phyloP scores from a whole-genome alignment of 2,888 invertebrate genomes.

The Meteorus cinctellus region DNA sequence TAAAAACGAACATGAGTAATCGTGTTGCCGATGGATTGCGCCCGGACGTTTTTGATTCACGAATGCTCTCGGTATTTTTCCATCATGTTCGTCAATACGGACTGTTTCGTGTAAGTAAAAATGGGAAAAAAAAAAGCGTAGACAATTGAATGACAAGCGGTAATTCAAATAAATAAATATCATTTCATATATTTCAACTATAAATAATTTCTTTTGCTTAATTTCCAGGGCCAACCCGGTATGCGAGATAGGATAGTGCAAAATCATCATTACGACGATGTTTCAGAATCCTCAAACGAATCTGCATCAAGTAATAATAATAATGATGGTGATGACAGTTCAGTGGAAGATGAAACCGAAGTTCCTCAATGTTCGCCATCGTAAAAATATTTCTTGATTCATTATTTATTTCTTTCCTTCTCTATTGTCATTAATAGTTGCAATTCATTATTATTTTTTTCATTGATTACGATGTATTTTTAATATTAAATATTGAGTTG shows the following conservation, averaged over 20 bases:
- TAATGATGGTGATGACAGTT: conserved; percentile 40
- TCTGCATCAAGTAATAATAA: conserved; percentile 45
- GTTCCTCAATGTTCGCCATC: conserved; percentile 56
- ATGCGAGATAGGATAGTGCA: background rate
- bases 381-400: conserved; percentile 48
- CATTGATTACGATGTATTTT: background rate
- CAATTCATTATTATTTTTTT: background rate
- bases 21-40: conserved; percentile 47
- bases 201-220: background rate
- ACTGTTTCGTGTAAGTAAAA: conserved; percentile 62
- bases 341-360: conserved; percentile 47
- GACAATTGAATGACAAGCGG: background rate
- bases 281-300: conserved; percentile 47
- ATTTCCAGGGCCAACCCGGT: background rate
- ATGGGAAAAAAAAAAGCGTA: background rate
- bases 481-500: too few species aligned
- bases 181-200: background rate
- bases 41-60: conserved; percentile 73
- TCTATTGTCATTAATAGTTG: background rate
- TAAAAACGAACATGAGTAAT: conserved; percentile 52
- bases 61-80: conserved; percentile 75
- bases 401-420: conserved; percentile 10
- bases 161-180: background rate
- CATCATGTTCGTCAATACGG: conserved; percentile 73
- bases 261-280: conserved; percentile 14